These are phyloP conservation scores for Cantharis lateralis DNA, from an alignment of 2,888 invertebrate species.

Conservation along the genomic window DNA sequence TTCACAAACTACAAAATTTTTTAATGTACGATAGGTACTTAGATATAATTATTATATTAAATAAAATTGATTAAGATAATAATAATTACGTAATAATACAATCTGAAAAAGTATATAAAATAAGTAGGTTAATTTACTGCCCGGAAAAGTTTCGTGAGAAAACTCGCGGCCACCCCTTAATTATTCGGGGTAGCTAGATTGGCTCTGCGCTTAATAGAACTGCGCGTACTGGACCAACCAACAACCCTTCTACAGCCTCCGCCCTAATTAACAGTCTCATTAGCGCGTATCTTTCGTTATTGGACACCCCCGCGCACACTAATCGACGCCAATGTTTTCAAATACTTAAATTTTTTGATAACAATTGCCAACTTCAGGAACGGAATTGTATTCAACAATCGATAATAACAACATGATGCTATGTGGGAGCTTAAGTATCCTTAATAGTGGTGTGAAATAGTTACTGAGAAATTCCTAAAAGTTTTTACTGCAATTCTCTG, in stretches of 20 bases:
- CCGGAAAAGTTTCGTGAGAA: slow-evolving; percentile 28
- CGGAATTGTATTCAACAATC: not conserved
- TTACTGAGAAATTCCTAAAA: not conserved
- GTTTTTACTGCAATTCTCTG: not conserved
- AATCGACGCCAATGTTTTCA: slow-evolving; percentile 23
- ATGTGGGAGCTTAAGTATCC: not conserved
- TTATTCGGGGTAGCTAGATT: slow-evolving; percentile 53
- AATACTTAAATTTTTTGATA: slow-evolving; percentile 3
- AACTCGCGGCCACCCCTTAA: slow-evolving; percentile 51
- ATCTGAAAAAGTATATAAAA: not conserved
- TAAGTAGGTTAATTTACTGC: slow-evolving; percentile 8
- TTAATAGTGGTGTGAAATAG: not conserved
- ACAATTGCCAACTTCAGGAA: not conserved
- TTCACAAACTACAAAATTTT: not conserved
- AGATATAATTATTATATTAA: no score
- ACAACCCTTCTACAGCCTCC: slow-evolving; percentile 51
- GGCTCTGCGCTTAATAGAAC: slow-evolving; percentile 59
- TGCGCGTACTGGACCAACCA: slow-evolving; percentile 52
- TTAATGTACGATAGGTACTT: no score
- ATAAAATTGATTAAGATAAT: not conserved
- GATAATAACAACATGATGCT: not conserved
- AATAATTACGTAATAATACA: not conserved
- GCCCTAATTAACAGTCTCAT: slow-evolving; percentile 53
- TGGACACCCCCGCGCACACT: slow-evolving; percentile 34
- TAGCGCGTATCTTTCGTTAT: slow-evolving; percentile 39